Conservation (phyloP, 2,113 vertebrate genomes). For the Prietella phreatophila region DNA sequence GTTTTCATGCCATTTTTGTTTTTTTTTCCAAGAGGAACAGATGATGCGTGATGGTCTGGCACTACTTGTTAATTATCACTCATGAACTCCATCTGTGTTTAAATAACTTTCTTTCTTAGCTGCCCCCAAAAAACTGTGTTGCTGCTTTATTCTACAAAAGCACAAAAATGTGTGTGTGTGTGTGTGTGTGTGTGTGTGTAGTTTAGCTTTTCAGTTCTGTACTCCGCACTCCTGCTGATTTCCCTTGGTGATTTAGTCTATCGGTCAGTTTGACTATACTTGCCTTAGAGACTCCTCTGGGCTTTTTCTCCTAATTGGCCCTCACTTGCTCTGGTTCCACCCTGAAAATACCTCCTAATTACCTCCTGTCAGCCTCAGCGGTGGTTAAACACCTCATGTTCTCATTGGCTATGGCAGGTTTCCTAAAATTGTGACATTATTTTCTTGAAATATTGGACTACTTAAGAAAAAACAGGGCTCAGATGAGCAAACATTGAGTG, state of each 20-base stretch:
- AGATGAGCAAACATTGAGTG: too few species aligned
- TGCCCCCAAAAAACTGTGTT: background rate
- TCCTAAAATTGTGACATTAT: background rate
- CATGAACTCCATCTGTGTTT: constrained; percentile 21
- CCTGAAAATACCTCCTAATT: constrained; percentile 24
- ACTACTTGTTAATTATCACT: constrained; percentile 1
- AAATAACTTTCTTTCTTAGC: background rate
- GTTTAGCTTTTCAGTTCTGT: background rate
- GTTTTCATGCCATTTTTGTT: constrained; percentile 1
- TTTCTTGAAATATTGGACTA: background rate
- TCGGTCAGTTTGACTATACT: constrained; percentile 1
- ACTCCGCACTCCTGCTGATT: background rate
- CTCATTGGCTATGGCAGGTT: background rate
- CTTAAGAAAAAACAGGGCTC: background rate
- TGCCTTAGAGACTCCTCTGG: background rate
- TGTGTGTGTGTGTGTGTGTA: background rate
- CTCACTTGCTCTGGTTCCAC: constrained; percentile 6
- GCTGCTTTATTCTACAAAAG: background rate
- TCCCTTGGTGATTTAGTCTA: background rate
- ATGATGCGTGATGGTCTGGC: constrained; percentile 4
- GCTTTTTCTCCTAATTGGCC: constrained; percentile 16
- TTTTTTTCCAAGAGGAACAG: background rate
- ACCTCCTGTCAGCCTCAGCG: background rate
- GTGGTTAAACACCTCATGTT: background rate
- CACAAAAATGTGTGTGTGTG: background rate